Percentiles rank a stretch among this genome's conserved stretches.
Evolutionary conservation across 2,888 invertebrate genomes (phyloP).

Genomic region (Leistus spinibarbis): DNA sequence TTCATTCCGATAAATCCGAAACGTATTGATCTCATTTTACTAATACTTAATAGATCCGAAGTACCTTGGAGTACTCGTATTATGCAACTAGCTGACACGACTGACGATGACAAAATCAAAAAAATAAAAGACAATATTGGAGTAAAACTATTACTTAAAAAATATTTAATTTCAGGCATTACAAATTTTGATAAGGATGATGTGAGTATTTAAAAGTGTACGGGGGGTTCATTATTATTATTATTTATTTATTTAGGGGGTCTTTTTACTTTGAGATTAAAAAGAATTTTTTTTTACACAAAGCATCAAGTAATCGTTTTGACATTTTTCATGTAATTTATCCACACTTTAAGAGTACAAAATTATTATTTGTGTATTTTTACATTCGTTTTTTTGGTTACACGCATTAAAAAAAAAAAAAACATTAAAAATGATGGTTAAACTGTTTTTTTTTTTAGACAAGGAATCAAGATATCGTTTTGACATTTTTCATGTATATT

Average conservation of each 20-base stretch:
- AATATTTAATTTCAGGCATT: slow-evolving; percentile 54
- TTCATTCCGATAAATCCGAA: slow-evolving; percentile 54
- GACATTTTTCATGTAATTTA: not conserved
- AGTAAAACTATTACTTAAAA: slow-evolving; percentile 57
- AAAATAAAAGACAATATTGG: slow-evolving; percentile 54
- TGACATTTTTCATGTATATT: no score
- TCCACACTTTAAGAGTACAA: no score
- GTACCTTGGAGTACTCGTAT: slow-evolving; percentile 51
- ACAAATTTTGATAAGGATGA: slow-evolving; percentile 48
- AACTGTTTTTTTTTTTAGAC: no score
- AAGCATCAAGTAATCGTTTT: no score
- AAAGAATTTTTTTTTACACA: no score
- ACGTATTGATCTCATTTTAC: slow-evolving; percentile 46
- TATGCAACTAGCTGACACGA: slow-evolving; percentile 46
- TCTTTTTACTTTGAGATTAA: no score
- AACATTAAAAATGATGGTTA: no score
- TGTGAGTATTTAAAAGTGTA: slow-evolving; percentile 51
- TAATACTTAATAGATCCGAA: slow-evolving; percentile 46
- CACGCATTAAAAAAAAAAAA: no score
- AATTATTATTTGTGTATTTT: no score
- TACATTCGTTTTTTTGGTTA: no score
- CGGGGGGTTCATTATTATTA: not conserved
- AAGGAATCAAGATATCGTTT: no score
- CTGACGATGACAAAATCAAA: slow-evolving; percentile 50
- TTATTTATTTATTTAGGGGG: not conserved